phyloP scores from a whole-genome alignment of 2,797 vertebrate genomes.

The Phoxinus dragarum region DNA sequence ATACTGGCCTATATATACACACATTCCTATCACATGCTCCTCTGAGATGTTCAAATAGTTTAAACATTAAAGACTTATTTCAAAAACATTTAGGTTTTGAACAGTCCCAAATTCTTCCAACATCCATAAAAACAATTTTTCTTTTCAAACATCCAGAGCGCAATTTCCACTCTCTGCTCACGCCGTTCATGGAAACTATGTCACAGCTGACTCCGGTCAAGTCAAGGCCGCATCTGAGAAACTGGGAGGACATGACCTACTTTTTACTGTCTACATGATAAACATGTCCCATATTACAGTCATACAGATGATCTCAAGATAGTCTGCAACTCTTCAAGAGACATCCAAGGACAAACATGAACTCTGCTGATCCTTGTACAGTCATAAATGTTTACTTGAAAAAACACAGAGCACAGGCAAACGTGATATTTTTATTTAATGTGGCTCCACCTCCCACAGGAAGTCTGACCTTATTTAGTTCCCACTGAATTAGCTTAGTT shows the following conservation, averaged over 20 bases:
- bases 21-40: conserved; percentile 36
- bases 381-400: background rate
- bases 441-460: background rate
- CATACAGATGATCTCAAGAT: conserved; percentile 10
- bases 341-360: background rate
- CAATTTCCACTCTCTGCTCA: conserved; percentile 9
- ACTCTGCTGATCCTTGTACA: conserved; percentile 8
- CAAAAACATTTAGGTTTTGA: conserved; percentile 13
- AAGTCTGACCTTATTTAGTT: conserved; percentile 10
- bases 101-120: conserved; percentile 3
- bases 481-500: background rate
- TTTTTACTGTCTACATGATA: conserved; percentile 38
- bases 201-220: conserved; percentile 46
- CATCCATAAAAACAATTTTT: conserved; percentile 15
- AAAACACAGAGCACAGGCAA: background rate
- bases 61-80: background rate
- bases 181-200: conserved; percentile 41
- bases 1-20: background rate
- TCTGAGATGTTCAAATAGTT: conserved; percentile 62
- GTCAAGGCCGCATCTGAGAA: conserved; percentile 13
- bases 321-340: background rate
- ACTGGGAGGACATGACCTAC: conserved; percentile 51
- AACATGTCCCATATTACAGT: conserved; percentile 8
- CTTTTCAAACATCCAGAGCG: conserved; percentile 9
- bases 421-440: background rate